Conservation (phyloP, 1,140 invertebrate genomes). For the Pseudomyrmex dendroicus region DNA sequence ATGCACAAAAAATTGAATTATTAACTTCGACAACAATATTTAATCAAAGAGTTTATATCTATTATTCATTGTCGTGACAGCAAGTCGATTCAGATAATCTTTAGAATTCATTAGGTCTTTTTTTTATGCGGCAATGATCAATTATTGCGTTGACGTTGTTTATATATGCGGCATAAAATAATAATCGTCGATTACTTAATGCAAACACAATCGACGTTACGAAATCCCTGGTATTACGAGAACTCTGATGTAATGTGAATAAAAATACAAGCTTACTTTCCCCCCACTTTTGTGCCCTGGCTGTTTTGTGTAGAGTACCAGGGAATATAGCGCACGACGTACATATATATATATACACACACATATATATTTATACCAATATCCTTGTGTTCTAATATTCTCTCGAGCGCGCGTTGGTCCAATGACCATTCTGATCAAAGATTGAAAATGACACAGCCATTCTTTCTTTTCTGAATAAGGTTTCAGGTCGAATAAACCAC, state of each 20-base stretch:
- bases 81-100: constrained; percentile 2
- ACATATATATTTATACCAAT: neutral
- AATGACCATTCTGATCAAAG: constrained; percentile 68
- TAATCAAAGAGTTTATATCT: constrained; percentile 4
- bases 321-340: neutral
- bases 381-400: constrained; percentile 14
- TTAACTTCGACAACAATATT: constrained; percentile 2
- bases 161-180: constrained; percentile 5
- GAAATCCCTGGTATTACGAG: constrained; percentile 27
- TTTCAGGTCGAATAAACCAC: constrained; percentile 63
- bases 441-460: constrained; percentile 63
- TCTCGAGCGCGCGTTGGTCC: constrained; percentile 44
- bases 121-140: no score
- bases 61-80: constrained; percentile 27
- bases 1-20: neutral
- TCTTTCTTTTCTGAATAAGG: constrained; percentile 54
- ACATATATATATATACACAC: neutral
- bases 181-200: constrained; percentile 28
- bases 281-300: no score
- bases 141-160: constrained; percentile 10
- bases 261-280: neutral
- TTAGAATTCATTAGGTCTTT: neutral
- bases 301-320: neutral
- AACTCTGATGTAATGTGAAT: constrained; percentile 26
- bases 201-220: neutral